Evolutionary conservation across 2,113 vertebrate species (phyloP).

Genomic region (Neofelis nebulosa): DNA sequence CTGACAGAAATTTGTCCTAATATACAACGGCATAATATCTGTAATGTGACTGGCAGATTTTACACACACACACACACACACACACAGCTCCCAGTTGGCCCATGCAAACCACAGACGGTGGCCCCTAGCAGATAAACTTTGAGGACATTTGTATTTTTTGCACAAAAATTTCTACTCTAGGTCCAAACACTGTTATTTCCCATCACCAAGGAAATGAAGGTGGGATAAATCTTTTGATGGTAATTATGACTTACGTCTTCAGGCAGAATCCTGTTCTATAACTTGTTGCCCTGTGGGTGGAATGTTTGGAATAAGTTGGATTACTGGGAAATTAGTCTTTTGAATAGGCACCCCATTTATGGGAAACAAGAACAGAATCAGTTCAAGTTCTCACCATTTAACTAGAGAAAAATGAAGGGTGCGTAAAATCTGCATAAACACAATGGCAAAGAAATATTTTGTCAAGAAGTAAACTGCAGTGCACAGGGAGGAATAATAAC

Average conservation of each 20-base stretch:
- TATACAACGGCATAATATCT: not conserved
- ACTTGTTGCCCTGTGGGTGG: slow-evolving; percentile 67
- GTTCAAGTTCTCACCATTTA: slow-evolving; percentile 65
- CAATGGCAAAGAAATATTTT: slow-evolving; percentile 73
- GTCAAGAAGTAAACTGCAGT: slow-evolving; percentile 66
- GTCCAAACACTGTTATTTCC: not conserved
- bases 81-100: not conserved
- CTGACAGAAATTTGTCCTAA: not conserved
- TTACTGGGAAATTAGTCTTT: slow-evolving; percentile 71
- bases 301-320: slow-evolving; percentile 74
- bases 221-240: slow-evolving; percentile 36
- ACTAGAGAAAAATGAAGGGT: slow-evolving; percentile 56
- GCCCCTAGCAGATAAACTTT: not conserved
- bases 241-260: slow-evolving; percentile 56
- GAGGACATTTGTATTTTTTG: not conserved
- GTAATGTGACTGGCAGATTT: not conserved
- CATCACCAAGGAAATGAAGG: not conserved
- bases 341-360: slow-evolving; percentile 66
- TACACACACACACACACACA: not conserved
- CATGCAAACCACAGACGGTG: not conserved
- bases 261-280: slow-evolving; percentile 58
- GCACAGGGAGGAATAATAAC: slow-evolving; percentile 19
- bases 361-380: slow-evolving; percentile 54
- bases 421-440: slow-evolving; percentile 63
- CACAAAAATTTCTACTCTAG: not conserved